Conservation (phyloP, 2,888 invertebrate species). For the Yponomeuta evonymella region DNA sequence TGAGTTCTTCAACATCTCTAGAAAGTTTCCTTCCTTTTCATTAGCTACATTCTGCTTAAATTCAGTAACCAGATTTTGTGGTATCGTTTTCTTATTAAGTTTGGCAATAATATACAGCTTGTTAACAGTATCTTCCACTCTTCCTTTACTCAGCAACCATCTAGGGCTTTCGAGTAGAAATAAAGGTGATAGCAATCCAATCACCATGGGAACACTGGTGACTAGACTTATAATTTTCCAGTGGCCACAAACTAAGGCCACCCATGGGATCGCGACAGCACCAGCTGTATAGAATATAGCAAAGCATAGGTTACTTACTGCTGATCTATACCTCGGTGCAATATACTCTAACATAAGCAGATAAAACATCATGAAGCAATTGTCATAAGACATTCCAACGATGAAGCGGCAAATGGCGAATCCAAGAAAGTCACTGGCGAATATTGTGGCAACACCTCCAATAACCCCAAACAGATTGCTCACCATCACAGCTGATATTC, state of each 20-base stretch:
- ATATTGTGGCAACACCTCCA: conserved; percentile 20
- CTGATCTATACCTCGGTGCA: conserved; percentile 21
- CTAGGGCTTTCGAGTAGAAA: conserved; percentile 50
- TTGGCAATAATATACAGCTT: conserved; percentile 18
- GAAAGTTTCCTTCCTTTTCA: conserved; percentile 7
- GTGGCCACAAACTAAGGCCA: conserved; percentile 20
- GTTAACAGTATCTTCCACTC: conserved; percentile 25
- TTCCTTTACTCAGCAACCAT: conserved; percentile 49
- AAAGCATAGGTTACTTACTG: conserved; percentile 21
- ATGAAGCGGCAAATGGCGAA: conserved; percentile 20
- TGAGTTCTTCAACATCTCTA: conserved; percentile 19
- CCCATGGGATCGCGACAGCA: conserved; percentile 21
- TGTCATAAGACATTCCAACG: conserved; percentile 21
- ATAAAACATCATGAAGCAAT: conserved; percentile 22
- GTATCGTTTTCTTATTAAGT: conserved; percentile 19
- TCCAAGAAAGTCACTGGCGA: conserved; percentile 18
- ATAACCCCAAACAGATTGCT: conserved; percentile 19
- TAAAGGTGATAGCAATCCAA: conserved; percentile 40
- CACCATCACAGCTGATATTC: conserved; percentile 19
- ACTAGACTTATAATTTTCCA: conserved; percentile 20
- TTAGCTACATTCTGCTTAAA: conserved; percentile 17
- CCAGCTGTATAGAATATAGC: conserved; percentile 20
- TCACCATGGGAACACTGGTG: conserved; percentile 26
- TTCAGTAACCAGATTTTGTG: conserved; percentile 18
- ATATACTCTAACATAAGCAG: conserved; percentile 21